Percentiles rank a stretch among this genome's conserved stretches.
phyloP scores from a whole-genome alignment of 2,113 vertebrate genomes.

The Hyperopisus bebe region DNA sequence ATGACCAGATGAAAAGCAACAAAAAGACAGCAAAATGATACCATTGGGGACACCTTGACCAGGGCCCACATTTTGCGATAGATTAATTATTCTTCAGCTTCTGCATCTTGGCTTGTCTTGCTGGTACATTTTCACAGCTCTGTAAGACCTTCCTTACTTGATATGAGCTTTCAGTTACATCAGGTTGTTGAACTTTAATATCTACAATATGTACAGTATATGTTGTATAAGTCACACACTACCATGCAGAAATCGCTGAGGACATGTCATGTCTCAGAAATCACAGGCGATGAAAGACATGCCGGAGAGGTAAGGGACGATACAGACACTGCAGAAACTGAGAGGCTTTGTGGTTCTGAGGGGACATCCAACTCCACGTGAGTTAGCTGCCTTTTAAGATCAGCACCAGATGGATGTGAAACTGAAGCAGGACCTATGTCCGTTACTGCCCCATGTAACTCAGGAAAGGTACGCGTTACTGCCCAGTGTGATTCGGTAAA shows the following conservation, averaged over 20 bases:
- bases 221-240: background rate
- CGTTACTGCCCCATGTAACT: background rate
- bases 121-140: background rate
- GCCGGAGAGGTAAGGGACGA: background rate
- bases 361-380: background rate
- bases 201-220: background rate
- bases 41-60: background rate
- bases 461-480: background rate
- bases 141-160: background rate
- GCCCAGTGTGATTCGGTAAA: background rate
- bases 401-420: background rate
- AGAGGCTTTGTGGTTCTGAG: background rate
- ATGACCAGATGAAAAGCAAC: background rate
- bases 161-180: background rate
- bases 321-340: background rate
- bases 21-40: background rate
- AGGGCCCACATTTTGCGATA: background rate
- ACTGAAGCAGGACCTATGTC: background rate
- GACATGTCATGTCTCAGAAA: background rate
- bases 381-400: background rate
- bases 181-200: background rate
- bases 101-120: background rate
- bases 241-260: background rate
- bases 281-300: background rate
- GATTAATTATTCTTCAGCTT: background rate